These are phyloP conservation scores for Lates calcarifer DNA, from an alignment of 2,113 vertebrate genomes.

Conservation along the genomic window DNA sequence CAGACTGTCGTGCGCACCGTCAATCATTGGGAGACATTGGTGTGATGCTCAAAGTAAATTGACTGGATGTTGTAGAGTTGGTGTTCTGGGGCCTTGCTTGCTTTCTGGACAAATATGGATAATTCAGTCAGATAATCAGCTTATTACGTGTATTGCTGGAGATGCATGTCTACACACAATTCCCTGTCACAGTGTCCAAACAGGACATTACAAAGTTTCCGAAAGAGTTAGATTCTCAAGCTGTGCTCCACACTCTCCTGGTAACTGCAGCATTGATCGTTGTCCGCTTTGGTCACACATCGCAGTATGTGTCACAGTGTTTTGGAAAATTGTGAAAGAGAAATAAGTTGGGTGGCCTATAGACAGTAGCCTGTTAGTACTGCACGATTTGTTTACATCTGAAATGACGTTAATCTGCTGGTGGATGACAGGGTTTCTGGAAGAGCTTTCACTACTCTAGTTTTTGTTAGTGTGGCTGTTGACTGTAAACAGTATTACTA, in stretches of 20 bases:
- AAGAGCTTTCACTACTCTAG: not conserved
- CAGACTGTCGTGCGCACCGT: constrained; percentile 28
- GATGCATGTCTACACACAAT: not conserved
- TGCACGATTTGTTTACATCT: not conserved
- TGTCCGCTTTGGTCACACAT: constrained; percentile 6
- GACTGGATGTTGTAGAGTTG: not conserved
- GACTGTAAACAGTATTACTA: not conserved
- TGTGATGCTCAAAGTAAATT: constrained; percentile 1
- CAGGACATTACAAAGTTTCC: not conserved
- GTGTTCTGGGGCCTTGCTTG: too few species aligned
- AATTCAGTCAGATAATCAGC: not conserved
- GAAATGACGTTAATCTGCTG: not conserved
- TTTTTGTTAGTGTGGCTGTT: not conserved
- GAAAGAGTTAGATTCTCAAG: too few species aligned
- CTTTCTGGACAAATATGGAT: not conserved
- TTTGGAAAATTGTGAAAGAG: not conserved
- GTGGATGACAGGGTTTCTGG: not conserved
- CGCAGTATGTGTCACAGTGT: not conserved
- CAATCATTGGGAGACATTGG: constrained; percentile 21
- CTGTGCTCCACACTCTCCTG: not conserved
- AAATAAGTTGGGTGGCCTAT: not conserved
- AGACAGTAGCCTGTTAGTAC: not conserved
- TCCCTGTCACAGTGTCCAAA: not conserved
- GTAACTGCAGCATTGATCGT: not conserved
- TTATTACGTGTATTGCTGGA: not conserved